Evolutionary conservation across 2,113 vertebrate species (phyloP).

Genomic region (Campylorhamphus procurvoides): DNA sequence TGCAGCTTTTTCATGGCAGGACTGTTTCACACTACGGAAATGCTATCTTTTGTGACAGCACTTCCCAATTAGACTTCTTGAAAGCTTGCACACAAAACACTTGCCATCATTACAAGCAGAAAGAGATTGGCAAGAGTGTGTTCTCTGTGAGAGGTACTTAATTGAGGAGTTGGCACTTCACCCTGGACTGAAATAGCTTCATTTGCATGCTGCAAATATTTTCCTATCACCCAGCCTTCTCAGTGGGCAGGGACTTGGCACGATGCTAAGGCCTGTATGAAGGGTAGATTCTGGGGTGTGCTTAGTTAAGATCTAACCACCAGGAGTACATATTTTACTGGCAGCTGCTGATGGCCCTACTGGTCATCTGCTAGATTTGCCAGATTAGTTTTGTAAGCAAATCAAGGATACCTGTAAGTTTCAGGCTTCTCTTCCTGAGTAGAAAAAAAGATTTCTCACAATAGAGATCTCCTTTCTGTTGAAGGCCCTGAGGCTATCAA

Average conservation of each 20-base stretch:
- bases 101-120: not conserved
- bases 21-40: not conserved
- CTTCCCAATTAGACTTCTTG: not conserved
- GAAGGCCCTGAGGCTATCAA: not conserved
- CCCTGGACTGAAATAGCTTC: slow-evolving; percentile 8
- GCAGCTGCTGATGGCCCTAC: not conserved
- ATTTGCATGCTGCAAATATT: slow-evolving; percentile 14
- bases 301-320: not conserved
- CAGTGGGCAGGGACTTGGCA: not conserved
- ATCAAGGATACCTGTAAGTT: not conserved
- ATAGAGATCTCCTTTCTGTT: not conserved
- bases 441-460: not conserved
- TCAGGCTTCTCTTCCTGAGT: not conserved
- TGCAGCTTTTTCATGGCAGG: not conserved
- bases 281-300: not conserved
- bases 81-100: not conserved
- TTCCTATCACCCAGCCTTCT: not conserved
- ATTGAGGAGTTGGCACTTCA: not conserved
- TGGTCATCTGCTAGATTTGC: not conserved
- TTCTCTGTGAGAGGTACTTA: not conserved
- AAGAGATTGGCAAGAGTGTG: not conserved
- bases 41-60: not conserved
- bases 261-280: not conserved
- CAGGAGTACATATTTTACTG: not conserved
- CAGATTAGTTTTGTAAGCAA: not conserved